phyloP scores from a whole-genome alignment of 1,140 invertebrate species.

The Drosophila bipectinata region DNA sequence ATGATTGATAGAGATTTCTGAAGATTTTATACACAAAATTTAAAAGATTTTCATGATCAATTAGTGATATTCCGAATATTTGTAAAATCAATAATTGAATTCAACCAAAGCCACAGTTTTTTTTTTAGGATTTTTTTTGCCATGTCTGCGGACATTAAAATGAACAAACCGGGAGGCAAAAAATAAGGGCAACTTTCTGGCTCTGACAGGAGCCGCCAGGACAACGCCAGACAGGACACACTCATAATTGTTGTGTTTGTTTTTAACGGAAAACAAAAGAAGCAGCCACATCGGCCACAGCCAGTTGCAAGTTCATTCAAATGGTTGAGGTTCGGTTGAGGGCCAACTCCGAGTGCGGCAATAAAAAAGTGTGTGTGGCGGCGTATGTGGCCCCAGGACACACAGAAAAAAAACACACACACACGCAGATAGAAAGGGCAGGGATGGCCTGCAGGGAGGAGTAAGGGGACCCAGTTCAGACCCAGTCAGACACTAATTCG shows the following conservation, averaged over 20 bases:
- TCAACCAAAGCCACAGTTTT: background rate
- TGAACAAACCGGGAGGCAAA: slow-evolving; percentile 30
- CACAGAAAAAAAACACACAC: slow-evolving; percentile 8
- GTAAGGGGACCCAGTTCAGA: slow-evolving; percentile 19
- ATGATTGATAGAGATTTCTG: background rate
- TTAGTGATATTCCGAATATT: background rate
- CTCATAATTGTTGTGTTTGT: slow-evolving; percentile 43
- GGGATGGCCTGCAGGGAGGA: background rate
- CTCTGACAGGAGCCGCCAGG: slow-evolving; percentile 56
- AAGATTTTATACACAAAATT: background rate
- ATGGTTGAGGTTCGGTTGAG: slow-evolving; percentile 38
- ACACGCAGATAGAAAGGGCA: background rate
- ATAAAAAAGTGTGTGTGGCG: slow-evolving; percentile 64
- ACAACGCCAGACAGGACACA: slow-evolving; percentile 35
- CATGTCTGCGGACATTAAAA: slow-evolving; percentile 6
- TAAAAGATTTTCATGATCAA: background rate
- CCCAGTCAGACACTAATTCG: slow-evolving; percentile 82
- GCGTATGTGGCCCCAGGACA: slow-evolving; percentile 68
- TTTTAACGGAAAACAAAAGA: slow-evolving; percentile 43
- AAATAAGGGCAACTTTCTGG: slow-evolving; percentile 59
- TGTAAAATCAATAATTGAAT: background rate
- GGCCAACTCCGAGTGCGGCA: slow-evolving; percentile 30
- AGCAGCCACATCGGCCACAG: slow-evolving; percentile 35
- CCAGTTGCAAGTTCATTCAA: slow-evolving; percentile 72
- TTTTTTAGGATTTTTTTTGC: slow-evolving; percentile 10